These are phyloP conservation scores for Agonopterix subpropinquella DNA, from an alignment of 2,888 invertebrate species.

Conservation along the genomic window DNA sequence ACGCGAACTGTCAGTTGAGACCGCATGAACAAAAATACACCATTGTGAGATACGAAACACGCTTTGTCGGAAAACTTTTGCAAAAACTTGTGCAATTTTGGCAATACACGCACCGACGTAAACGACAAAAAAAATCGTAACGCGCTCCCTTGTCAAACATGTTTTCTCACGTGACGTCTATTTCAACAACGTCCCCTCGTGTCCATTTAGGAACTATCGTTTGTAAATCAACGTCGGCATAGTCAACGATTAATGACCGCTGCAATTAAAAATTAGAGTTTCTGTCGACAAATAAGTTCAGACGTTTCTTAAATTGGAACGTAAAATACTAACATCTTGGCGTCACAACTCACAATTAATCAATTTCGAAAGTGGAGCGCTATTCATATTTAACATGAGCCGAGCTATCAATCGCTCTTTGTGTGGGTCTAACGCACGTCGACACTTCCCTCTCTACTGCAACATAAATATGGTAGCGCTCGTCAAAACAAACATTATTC, in stretches of 20 bases:
- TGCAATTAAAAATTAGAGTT: conserved; percentile 49
- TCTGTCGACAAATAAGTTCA: conserved; percentile 47
- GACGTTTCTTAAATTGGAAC: conserved; percentile 51
- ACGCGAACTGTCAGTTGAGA: conserved; percentile 69
- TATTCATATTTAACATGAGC: conserved; percentile 56
- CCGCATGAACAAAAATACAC: conserved; percentile 73
- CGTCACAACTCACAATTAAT: conserved; percentile 63
- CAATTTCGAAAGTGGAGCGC: conserved; percentile 62
- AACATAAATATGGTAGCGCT: conserved; percentile 51
- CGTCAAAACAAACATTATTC: conserved; percentile 70
- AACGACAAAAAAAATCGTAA: conserved; percentile 26
- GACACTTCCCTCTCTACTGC: conserved; percentile 40
- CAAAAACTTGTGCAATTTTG: conserved; percentile 70
- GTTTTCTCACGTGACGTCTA: conserved; percentile 32
- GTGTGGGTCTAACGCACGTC: conserved; percentile 66
- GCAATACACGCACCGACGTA: conserved; percentile 51
- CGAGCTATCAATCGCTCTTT: conserved; percentile 61
- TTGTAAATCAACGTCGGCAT: conserved; percentile 40
- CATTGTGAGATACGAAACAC: conserved; percentile 53
- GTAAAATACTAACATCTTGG: conserved; percentile 36
- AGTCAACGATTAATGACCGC: conserved; percentile 41
- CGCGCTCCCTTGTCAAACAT: conserved; percentile 26
- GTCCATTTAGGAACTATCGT: conserved; percentile 25
- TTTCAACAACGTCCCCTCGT: conserved; percentile 21
- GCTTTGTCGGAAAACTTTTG: conserved; percentile 64